These are phyloP conservation scores for Corbicula japonica DNA, from an alignment of 2,888 invertebrate species.

Conservation along the genomic window DNA sequence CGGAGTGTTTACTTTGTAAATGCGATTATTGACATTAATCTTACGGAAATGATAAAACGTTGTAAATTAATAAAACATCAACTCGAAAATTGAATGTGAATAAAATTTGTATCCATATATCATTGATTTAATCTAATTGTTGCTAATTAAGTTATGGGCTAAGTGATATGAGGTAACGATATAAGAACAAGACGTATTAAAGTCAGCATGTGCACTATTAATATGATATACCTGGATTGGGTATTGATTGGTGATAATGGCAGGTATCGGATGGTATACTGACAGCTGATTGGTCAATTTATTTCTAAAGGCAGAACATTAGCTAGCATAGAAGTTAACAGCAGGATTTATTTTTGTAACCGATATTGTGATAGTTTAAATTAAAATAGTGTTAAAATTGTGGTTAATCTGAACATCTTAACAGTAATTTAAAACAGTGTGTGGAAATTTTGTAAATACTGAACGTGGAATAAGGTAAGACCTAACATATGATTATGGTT, in stretches of 20 bases:
- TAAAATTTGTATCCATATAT: constrained; percentile 21
- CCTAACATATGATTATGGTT: too few species aligned
- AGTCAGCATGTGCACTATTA: background rate
- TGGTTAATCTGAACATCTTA: too few species aligned
- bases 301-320: constrained; percentile 17
- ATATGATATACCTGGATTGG: constrained; percentile 37
- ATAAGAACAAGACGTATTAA: background rate
- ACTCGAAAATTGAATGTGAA: constrained; percentile 25
- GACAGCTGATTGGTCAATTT: constrained; percentile 39
- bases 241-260: constrained; percentile 42
- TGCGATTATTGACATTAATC: constrained; percentile 43
- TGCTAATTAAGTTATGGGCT: constrained; percentile 38
- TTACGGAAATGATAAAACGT: constrained; percentile 45
- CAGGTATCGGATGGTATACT: constrained; percentile 12
- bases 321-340: constrained; percentile 25
- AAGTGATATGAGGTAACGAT: constrained; percentile 18
- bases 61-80: constrained; percentile 56
- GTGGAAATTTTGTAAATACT: too few species aligned
- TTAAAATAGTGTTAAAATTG: too few species aligned
- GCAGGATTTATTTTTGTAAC: too few species aligned
- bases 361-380: too few species aligned
- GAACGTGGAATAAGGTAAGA: too few species aligned
- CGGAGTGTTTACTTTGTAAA: constrained; percentile 52
- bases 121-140: constrained; percentile 13
- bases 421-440: too few species aligned